A percentile compares a stretch with the other conserved stretches of the same genome.
Conservation (phyloP, 2,113 vertebrate species). For the Lagopus leucura region DNA sequence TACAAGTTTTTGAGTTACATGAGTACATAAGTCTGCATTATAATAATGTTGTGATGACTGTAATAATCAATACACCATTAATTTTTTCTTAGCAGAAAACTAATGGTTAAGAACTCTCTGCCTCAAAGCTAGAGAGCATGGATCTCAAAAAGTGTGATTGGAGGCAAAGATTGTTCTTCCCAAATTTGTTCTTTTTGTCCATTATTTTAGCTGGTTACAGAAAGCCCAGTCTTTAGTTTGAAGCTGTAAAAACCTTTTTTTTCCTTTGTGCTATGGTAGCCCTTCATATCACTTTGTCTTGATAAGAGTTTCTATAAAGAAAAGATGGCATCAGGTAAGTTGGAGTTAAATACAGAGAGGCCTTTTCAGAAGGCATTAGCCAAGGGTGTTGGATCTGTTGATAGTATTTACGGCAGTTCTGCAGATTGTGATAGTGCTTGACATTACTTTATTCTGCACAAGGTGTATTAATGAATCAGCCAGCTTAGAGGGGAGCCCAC, state of each 20-base stretch:
- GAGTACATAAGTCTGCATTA: background rate
- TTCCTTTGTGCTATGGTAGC: background rate
- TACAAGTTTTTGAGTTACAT: background rate
- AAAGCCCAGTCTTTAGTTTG: background rate
- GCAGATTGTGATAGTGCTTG: background rate
- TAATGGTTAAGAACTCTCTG: background rate
- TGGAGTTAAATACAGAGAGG: conserved; percentile 30
- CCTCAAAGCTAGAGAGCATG: background rate
- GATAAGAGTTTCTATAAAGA: background rate
- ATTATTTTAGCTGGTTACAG: background rate
- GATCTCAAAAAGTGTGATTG: background rate
- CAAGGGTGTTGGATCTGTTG: background rate
- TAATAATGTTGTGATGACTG: background rate
- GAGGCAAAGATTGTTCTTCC: background rate
- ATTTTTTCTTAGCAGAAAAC: background rate
- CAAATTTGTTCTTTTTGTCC: background rate
- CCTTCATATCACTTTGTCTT: conserved; percentile 18
- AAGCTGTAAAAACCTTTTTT: background rate
- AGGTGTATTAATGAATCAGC: background rate
- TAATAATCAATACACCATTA: rapidly evolving
- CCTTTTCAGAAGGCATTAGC: conserved; percentile 7
- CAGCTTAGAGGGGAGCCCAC: background rate
- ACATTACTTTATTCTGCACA: background rate
- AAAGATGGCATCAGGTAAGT: conserved; percentile 34
- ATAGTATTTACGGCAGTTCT: background rate